phyloP scores from a whole-genome alignment of 2,113 vertebrate species.

The Ceratotherium simum region DNA sequence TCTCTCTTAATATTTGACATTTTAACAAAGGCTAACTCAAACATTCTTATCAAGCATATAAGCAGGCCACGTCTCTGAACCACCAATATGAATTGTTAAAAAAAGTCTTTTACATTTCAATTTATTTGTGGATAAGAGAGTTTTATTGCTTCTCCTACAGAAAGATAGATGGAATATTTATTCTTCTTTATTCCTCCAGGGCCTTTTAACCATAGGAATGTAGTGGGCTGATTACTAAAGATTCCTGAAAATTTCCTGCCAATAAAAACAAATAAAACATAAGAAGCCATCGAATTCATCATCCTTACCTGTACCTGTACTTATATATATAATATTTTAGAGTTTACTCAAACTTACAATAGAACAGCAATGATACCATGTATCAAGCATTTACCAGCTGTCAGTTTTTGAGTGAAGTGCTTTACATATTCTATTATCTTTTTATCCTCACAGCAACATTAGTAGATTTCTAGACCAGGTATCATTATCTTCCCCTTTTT shows the following conservation, averaged over 20 bases:
- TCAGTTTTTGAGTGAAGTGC: not conserved
- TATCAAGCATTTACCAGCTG: not conserved
- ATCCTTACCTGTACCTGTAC: not conserved
- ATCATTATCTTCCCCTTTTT: not conserved
- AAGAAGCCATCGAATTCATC: not conserved
- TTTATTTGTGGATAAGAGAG: conserved; percentile 48
- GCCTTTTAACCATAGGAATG: conserved; percentile 43
- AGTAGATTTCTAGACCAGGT: not conserved
- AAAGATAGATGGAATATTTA: conserved; percentile 59
- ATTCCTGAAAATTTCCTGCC: conserved; percentile 22
- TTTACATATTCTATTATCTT: not conserved
- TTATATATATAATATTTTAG: not conserved
- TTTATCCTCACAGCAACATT: not conserved
- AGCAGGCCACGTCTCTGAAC: not conserved
- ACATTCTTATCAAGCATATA: conserved; percentile 26
- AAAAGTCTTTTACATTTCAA: conserved; percentile 41
- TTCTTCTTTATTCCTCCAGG: conserved; percentile 14
- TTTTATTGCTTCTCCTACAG: conserved; percentile 47
- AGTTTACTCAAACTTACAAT: not conserved
- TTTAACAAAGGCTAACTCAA: conserved; percentile 34
- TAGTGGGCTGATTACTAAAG: conserved; percentile 27
- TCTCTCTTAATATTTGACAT: conserved; percentile 24
- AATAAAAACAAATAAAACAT: conserved; percentile 33
- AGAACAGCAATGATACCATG: not conserved
- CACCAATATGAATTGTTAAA: conserved; percentile 40